Conservation (phyloP, 2,888 invertebrate species). For the Trachelus troglodyta region DNA sequence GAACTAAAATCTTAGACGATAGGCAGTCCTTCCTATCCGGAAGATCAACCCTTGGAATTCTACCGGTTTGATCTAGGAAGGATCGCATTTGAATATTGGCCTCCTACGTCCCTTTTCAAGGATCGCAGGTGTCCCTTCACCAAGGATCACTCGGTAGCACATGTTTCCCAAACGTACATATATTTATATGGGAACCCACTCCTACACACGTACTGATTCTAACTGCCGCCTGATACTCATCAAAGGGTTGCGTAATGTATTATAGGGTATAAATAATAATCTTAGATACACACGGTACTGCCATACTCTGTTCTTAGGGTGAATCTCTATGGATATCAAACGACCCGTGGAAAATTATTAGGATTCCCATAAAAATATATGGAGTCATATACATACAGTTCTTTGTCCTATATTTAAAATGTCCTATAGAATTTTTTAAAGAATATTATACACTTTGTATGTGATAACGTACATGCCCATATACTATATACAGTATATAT, state of each 20-base stretch:
- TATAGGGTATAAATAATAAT: constrained; percentile 39
- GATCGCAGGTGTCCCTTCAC: constrained; percentile 43
- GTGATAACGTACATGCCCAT: not conserved
- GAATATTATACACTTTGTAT: not conserved
- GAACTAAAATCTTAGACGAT: not conserved
- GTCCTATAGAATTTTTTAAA: not conserved
- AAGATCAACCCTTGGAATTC: not conserved
- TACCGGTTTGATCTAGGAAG: constrained; percentile 7
- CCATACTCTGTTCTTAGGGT: not conserved
- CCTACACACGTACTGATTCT: constrained; percentile 9
- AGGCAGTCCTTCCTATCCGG: not conserved
- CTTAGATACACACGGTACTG: constrained; percentile 33
- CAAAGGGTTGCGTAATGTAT: constrained; percentile 36
- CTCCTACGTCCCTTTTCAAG: constrained; percentile 48
- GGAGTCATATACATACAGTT: not conserved
- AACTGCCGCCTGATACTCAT: constrained; percentile 26
- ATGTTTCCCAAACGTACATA: constrained; percentile 25
- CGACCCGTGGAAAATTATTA: not conserved
- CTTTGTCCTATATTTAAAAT: not conserved
- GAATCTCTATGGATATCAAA: not conserved
- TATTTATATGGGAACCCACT: constrained; percentile 38
- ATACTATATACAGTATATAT: not conserved
- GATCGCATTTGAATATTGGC: constrained; percentile 60
- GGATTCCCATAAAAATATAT: not conserved
- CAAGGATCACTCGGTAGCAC: not conserved